phyloP scores from a whole-genome alignment of 2,113 vertebrate species.

The Tylochromis polylepis region DNA sequence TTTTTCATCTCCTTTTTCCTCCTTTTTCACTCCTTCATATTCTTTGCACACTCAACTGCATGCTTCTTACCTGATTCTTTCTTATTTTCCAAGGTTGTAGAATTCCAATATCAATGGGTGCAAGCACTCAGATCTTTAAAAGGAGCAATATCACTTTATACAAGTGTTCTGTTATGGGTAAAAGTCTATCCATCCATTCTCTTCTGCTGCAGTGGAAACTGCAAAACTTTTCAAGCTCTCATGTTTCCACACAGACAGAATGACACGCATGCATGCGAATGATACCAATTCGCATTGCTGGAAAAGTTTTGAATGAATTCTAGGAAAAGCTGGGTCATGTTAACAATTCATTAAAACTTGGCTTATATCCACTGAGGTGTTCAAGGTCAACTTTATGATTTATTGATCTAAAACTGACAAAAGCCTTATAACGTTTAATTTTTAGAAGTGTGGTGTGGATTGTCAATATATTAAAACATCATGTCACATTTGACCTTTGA shows the following conservation, averaged over 20 bases:
- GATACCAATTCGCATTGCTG: background rate
- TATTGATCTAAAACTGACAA: no score
- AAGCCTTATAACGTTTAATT: no score
- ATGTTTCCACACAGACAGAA: background rate
- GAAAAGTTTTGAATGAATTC: background rate
- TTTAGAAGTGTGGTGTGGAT: background rate
- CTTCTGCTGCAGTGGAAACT: background rate
- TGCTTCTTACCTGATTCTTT: constrained; percentile 15
- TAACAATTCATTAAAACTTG: background rate
- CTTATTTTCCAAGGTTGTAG: background rate
- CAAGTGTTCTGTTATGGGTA: background rate
- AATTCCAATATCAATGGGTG: background rate
- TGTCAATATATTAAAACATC: background rate
- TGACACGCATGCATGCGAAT: background rate
- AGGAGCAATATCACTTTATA: background rate
- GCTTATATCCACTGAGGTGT: background rate
- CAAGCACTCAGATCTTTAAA: background rate
- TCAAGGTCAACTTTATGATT: background rate
- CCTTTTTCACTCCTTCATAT: background rate
- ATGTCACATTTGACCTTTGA: background rate
- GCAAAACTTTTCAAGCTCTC: no score
- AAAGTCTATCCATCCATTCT: background rate
- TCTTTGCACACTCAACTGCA: background rate
- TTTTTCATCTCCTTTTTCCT: background rate
- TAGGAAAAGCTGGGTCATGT: background rate